Evolutionary conservation across 2,113 vertebrate genomes (phyloP), one percentile per base, ranked within the genome.

Genomic region (Tragulus kanchil): DNA sequence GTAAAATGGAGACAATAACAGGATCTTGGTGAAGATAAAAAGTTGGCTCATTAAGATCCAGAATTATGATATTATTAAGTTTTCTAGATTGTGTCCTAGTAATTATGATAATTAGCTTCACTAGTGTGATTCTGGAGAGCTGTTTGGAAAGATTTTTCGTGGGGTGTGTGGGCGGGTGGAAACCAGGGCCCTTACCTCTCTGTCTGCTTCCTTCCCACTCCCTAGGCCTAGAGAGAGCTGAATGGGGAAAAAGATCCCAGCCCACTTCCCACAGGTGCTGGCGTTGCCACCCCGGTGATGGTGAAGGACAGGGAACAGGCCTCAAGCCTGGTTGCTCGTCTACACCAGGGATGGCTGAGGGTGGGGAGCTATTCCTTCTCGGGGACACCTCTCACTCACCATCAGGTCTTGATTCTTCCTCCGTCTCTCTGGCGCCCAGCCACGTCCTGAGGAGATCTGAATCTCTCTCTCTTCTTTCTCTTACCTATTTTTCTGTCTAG

Each of bases 31-130:
- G 56, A 89, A 78, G 36, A 89, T 11, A 11, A 21, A 50, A 78
- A 90, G 94, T 48, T 26, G n/a, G 14, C 48, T 78, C 26, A 42
- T 9, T 81, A n/a, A n/a, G n/a, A n/a, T n/a, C n/a, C n/a, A n/a
- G n/a, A n/a, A n/a, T n/a, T n/a, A n/a, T n/a, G n/a, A n/a, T n/a
- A n/a, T n/a, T n/a, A n/a, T n/a, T n/a, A n/a, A n/a, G n/a, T 89
- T 93, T 98, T 96, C 92, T 0, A 36, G 79, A 98, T 97, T 95
- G 94, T 97, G 98, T 94, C 89, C 97, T 98, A 98, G 98, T 98
- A 98, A 99, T 99, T 98, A 98, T 98, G 97, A 98, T 98, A 99
- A 98, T 98, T 98, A 99, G 98, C 81, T 96, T 98, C 97, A 97
- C 98, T 98, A 98, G 54, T 90, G 96, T 97, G 98, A 97, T 98